Percentiles rank a stretch among this genome's conserved stretches.
Evolutionary conservation across 2,888 invertebrate genomes (phyloP).

Genomic region (Drosophila phalerata): DNA sequence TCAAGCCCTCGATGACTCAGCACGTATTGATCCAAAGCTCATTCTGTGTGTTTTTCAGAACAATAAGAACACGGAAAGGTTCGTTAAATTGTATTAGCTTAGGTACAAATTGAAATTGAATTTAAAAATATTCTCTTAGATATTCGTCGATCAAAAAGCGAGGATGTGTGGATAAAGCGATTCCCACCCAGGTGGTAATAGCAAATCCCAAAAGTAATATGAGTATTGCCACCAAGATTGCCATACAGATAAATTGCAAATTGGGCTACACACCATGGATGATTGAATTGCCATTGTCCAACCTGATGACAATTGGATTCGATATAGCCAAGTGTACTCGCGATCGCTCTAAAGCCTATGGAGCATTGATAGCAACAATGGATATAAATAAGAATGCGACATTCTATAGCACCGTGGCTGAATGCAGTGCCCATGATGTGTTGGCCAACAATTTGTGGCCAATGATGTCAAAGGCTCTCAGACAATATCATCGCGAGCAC

Average conservation of each 20-base stretch:
- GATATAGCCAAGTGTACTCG: conserved; percentile 95
- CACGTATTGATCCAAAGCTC: conserved; percentile 88
- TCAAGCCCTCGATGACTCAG: conserved; percentile 87
- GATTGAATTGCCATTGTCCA: conserved; percentile 89
- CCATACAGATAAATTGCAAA: conserved; percentile 97
- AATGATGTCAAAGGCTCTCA: conserved; percentile 86
- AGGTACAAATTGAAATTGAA: neutral
- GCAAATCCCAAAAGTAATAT: conserved; percentile 79
- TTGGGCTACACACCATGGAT: conserved; percentile 96
- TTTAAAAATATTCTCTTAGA: conserved; percentile 54
- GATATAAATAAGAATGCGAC: conserved; percentile 87
- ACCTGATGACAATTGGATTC: conserved; percentile 94
- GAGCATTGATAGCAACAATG: conserved; percentile 92
- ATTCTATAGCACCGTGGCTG: conserved; percentile 91
- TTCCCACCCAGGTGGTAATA: conserved; percentile 89
- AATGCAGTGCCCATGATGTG: conserved; percentile 91
- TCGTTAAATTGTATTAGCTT: conserved; percentile 6
- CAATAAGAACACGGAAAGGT: conserved; percentile 89
- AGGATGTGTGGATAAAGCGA: conserved; percentile 90
- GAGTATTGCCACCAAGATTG: conserved; percentile 96
- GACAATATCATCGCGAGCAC: conserved; percentile 81
- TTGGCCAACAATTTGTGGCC: conserved; percentile 90
- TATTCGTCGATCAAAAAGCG: conserved; percentile 96
- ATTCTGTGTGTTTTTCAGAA: conserved; percentile 90
- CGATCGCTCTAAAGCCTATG: conserved; percentile 88